Base-by-base conservation (phyloP, 2,797 vertebrate genomes). In the Rachycentron canadum region DNA sequence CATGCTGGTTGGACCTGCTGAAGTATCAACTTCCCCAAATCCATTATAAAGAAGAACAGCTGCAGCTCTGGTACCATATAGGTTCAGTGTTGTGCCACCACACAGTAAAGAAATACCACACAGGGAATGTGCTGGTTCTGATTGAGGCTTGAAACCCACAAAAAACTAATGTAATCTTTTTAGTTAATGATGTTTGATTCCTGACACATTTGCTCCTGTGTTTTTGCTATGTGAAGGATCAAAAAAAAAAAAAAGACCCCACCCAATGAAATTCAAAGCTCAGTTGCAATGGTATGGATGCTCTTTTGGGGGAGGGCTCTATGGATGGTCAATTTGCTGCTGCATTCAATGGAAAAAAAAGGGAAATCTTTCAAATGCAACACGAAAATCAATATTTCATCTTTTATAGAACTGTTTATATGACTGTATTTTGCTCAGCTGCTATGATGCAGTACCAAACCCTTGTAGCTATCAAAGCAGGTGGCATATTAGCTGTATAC, bases 401-500 rank as follows among this genome's bases (percentile, higher is more conserved):
- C 60, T 50, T 13, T 57, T 57, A 43, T 26, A 5, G 11, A 73
- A 6, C 28, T 58, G 16, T 58, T 30, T 28, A 9, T 28, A 9
- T 25, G 14, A 71, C 34, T 58, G 16, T 1, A 6, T 41, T 52
- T 7, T 55, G 7, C 34, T 45, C 43, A 52, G 30, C 59, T 58
- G 49, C 21, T 47, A 1, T 49, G 50, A 73, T 64, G 41, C 41
- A 26, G 34, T 63, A 30, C 36, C 62, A 63, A 21, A 10, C 36
- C 13, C 40, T 32, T 30, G n/a, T 58, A 62, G 34, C 66, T 23
- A 73, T 83, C 73, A 73, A 59, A 71, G 65, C 71, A 66, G 73
- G 65, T 56, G 72, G 57, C 58, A 60, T 76, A 89, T 86, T 72
- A 81, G 77, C 62, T 63, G 52, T 63, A 57, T 61, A 69, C 50